Conservation (phyloP, 1,140 invertebrate genomes). For the Drosophila ironensis region DNA sequence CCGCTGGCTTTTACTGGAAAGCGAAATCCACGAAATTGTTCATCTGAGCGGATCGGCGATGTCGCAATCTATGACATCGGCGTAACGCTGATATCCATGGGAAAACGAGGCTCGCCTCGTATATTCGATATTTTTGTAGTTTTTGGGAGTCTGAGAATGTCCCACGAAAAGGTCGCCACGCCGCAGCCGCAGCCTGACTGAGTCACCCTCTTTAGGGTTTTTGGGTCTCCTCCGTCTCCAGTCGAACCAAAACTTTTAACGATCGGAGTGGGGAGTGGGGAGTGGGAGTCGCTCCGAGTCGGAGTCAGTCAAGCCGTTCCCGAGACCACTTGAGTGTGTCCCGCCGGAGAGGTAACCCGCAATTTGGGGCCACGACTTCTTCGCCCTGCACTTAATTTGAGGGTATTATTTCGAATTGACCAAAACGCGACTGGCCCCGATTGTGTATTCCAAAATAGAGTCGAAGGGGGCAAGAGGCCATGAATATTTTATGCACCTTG, state of each 20-base stretch:
- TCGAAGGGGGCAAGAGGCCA: background rate
- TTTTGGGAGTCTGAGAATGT: background rate
- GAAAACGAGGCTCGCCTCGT: constrained; percentile 54
- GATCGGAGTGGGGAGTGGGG: constrained; percentile 10
- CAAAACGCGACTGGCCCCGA: constrained; percentile 22
- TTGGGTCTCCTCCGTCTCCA: no score
- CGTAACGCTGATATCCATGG: constrained; percentile 75
- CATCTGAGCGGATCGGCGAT: constrained; percentile 61
- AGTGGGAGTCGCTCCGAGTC: background rate
- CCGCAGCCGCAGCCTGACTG: background rate
- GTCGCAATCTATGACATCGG: constrained; percentile 68
- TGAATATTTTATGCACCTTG: constrained; percentile 36
- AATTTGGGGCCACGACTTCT: constrained; percentile 56
- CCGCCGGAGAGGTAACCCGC: constrained; percentile 60
- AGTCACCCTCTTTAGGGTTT: constrained; percentile 33
- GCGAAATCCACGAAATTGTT: constrained; percentile 48
- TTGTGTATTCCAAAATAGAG: background rate
- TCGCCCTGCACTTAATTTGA: constrained; percentile 53
- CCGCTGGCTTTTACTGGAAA: constrained; percentile 59
- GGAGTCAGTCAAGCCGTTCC: constrained; percentile 26
- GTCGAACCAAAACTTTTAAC: constrained; percentile 24
- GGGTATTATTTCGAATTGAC: constrained; percentile 43
- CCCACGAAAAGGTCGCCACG: background rate
- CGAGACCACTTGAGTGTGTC: constrained; percentile 71
- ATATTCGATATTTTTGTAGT: constrained; percentile 40